Conservation (phyloP, 2,888 invertebrate species). For the Lasioglossum calceatum region DNA sequence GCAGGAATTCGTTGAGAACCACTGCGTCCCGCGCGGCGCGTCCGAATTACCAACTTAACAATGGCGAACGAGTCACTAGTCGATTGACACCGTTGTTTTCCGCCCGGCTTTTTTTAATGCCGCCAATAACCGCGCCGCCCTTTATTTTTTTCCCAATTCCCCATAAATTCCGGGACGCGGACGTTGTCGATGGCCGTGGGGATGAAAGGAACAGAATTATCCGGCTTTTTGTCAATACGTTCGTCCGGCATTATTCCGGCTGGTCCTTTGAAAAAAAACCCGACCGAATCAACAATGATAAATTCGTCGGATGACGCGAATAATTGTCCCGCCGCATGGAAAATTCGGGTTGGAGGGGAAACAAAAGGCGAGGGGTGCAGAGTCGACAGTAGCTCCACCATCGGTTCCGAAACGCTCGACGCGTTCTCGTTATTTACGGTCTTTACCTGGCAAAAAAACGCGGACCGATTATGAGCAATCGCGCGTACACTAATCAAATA, state of each 20-base stretch:
- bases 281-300: constrained; percentile 52
- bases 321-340: constrained; percentile 31
- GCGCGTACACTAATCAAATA: neutral
- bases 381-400: constrained; percentile 3
- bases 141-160: constrained; percentile 27
- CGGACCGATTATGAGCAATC: neutral
- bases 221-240: constrained; percentile 44
- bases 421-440: neutral
- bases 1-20: neutral
- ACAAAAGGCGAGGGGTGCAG: constrained; percentile 23
- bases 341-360: neutral
- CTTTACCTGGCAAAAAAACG: neutral
- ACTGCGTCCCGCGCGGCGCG: neutral
- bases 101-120: constrained; percentile 9
- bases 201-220: constrained; percentile 46
- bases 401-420: constrained; percentile 12
- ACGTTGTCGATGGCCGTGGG: neutral
- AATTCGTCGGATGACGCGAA: constrained; percentile 45
- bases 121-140: constrained; percentile 5
- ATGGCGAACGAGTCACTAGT: neutral
- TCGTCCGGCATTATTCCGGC: constrained; percentile 38
- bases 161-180: constrained; percentile 32
- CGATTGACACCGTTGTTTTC: constrained; percentile 10
- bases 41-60: neutral
- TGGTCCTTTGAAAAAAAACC: constrained; percentile 15